Percentiles rank a stretch among this genome's conserved stretches.
phyloP scores from a whole-genome alignment of 2,888 invertebrate species.

The Lepetodrilus schrolli region DNA sequence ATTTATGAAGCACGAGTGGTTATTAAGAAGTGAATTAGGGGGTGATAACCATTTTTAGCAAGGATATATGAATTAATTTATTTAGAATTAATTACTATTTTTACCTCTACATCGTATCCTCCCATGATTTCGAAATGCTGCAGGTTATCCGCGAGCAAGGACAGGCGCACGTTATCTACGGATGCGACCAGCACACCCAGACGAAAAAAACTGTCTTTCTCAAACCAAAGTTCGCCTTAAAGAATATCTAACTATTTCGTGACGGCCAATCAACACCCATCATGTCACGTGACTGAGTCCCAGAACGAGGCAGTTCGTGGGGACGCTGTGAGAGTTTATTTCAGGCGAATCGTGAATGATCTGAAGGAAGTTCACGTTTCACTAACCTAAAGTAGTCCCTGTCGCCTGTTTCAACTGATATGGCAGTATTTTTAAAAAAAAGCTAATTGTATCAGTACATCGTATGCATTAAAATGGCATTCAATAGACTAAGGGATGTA shows the following conservation, averaged over 20 bases:
- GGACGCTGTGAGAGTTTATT: not conserved
- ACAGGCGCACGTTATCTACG: not conserved
- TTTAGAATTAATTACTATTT: not conserved
- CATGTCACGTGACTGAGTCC: not conserved
- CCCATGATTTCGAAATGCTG: not conserved
- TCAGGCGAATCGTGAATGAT: no score
- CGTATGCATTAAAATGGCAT: no score
- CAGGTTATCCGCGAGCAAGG: not conserved
- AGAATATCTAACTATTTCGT: not conserved
- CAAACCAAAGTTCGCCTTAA: not conserved
- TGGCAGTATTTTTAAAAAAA: no score
- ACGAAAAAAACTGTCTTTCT: not conserved
- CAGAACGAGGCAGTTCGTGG: not conserved
- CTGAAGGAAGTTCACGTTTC: no score
- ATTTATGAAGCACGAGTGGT: not conserved
- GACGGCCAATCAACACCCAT: not conserved
- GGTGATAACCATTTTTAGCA: not conserved
- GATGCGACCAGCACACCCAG: conserved; percentile 22
- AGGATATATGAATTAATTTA: not conserved
- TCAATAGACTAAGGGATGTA: no score
- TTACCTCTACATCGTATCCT: conserved; percentile 20
- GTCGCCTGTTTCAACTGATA: no score
- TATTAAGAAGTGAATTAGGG: not conserved
- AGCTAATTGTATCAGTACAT: no score
- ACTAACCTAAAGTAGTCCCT: no score